phyloP scores from a whole-genome alignment of 2,113 vertebrate species.

The Scortum barcoo region DNA sequence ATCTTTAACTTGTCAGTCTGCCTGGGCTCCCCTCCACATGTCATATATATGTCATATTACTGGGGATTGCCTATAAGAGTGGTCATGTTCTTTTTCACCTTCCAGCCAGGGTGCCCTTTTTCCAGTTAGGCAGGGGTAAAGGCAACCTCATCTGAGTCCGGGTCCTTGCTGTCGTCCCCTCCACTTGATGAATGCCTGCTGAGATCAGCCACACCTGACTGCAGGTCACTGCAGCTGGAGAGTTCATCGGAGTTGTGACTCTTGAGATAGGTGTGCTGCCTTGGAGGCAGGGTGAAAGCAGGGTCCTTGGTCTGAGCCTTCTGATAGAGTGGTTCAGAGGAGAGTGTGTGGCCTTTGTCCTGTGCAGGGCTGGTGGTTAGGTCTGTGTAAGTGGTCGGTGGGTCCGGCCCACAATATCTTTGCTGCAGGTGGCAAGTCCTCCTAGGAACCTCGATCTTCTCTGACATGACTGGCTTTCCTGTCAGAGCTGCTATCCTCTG shows the following conservation, averaged over 20 bases:
- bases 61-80: background rate
- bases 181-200: slow-evolving; percentile 92
- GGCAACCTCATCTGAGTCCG: slow-evolving; percentile 86
- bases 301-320: slow-evolving; percentile 83
- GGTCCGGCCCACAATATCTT: slow-evolving; percentile 58
- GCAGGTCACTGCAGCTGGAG: slow-evolving; percentile 90
- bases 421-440: slow-evolving; percentile 47
- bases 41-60: slow-evolving; percentile 22
- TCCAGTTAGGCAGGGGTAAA: slow-evolving; percentile 82
- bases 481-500: slow-evolving; percentile 79
- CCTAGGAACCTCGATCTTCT: slow-evolving; percentile 60
- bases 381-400: slow-evolving; percentile 49
- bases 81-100: background rate
- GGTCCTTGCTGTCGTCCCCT: slow-evolving; percentile 88
- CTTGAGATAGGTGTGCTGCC: slow-evolving; percentile 84
- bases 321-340: slow-evolving; percentile 72
- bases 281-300: slow-evolving; percentile 84
- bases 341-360: slow-evolving; percentile 82
- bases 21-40: background rate
- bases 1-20: background rate
- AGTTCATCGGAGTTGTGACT: slow-evolving; percentile 89
- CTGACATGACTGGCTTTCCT: slow-evolving; percentile 62
- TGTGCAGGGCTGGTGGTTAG: slow-evolving; percentile 81
- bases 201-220: slow-evolving; percentile 94
- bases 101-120: background rate